A percentile compares a stretch with the other conserved stretches of the same genome.
Evolutionary conservation across 2,113 vertebrate species (phyloP).

Genomic region (Callipepla californica): DNA sequence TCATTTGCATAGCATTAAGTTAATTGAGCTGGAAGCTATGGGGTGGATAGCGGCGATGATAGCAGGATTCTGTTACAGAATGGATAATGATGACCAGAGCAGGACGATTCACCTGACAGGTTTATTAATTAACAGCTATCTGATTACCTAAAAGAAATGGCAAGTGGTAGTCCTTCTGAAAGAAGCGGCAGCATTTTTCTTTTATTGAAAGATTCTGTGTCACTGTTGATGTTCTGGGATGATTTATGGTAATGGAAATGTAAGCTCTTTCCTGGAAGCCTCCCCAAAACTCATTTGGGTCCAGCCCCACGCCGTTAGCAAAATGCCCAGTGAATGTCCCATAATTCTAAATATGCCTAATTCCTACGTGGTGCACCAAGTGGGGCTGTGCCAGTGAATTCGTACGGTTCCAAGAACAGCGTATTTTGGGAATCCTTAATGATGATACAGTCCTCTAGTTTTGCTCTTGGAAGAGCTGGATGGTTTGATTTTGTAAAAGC

Average conservation of each 20-base stretch:
- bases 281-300: not conserved
- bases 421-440: not conserved
- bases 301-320: not conserved
- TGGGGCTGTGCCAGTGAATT: not conserved
- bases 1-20: conserved; percentile 99
- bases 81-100: conserved; percentile 87
- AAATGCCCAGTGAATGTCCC: not conserved
- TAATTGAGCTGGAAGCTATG: conserved; percentile 89
- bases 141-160: conserved; percentile 84
- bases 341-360: not conserved
- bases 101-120: conserved; percentile 91
- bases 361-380: not conserved
- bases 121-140: conserved; percentile 96
- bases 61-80: conserved; percentile 90
- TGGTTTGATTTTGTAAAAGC: not conserved
- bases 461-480: not conserved
- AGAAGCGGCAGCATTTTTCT: not conserved
- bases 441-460: not conserved
- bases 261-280: not conserved
- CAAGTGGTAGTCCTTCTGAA: conserved; percentile 51
- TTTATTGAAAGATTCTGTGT: conserved; percentile 32
- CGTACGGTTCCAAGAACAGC: not conserved
- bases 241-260: not conserved
- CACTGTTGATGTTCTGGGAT: not conserved
- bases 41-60: conserved; percentile 80